Percentiles rank a stretch among this genome's conserved stretches.
These are phyloP conservation scores for Fulica atra DNA, from an alignment of 2,113 vertebrate genomes.

Conservation along the genomic window DNA sequence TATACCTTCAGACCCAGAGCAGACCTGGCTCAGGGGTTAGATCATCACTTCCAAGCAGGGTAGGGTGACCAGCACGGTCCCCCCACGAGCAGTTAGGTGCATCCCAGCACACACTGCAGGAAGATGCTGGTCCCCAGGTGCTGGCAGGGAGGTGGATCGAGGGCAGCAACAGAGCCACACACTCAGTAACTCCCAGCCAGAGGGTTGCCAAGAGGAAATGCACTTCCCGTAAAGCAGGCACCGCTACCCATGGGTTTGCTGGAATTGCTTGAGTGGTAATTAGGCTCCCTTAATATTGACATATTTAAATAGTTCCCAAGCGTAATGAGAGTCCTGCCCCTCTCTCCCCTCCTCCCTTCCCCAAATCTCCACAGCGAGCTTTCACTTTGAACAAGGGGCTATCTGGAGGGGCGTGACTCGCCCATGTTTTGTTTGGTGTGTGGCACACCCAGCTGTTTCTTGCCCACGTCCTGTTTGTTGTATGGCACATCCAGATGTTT, in stretches of 20 bases:
- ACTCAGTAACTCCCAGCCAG: background rate
- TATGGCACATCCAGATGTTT: too few relatives aligned
- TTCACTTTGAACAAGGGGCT: background rate
- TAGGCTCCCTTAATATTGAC: slow-evolving; percentile 37
- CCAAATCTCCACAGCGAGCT: background rate
- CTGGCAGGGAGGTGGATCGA: background rate
- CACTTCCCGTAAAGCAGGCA: slow-evolving; percentile 35
- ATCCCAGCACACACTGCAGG: background rate
- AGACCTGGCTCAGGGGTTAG: background rate
- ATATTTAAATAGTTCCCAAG: slow-evolving; percentile 62
- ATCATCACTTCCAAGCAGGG: background rate
- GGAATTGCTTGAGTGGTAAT: slow-evolving; percentile 52
- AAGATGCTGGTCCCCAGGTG: background rate
- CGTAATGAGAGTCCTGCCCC: background rate
- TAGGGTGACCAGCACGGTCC: accelerated
- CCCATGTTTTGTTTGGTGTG: background rate
- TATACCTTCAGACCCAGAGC: background rate
- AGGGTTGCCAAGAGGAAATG: slow-evolving; percentile 52
- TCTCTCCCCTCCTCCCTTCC: background rate
- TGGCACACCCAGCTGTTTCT: background rate
- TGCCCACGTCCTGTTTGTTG: too few relatives aligned
- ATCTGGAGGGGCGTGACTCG: background rate
- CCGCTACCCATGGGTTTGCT: slow-evolving; percentile 38
- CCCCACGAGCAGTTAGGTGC: accelerated
- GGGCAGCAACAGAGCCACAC: background rate